Conservation (phyloP, 35 echinoderm and acorn worm species). For the Chiridota heheva region DNA sequence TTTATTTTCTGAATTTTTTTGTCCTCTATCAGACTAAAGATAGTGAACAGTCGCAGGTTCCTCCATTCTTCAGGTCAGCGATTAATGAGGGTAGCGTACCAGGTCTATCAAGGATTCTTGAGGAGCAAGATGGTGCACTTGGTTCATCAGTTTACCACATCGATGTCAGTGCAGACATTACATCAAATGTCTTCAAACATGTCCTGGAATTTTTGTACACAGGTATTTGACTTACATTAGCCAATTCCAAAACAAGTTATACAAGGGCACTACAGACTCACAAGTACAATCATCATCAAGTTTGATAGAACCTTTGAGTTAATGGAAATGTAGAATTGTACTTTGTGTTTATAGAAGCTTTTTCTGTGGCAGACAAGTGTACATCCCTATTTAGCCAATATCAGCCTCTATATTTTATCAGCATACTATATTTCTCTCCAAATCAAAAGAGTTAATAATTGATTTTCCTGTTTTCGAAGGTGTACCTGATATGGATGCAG, state of each 20-base stretch:
- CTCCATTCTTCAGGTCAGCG: constrained; percentile 45
- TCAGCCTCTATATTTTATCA: neutral
- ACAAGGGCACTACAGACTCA: neutral
- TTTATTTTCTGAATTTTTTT: too few species aligned
- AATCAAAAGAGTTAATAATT: neutral
- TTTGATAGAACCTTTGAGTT: too few species aligned
- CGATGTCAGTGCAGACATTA: constrained; percentile 64
- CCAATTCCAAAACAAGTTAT: neutral
- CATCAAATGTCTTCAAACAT: constrained; percentile 48
- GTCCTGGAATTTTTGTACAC: constrained; percentile 68
- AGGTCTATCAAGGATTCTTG: constrained; percentile 56
- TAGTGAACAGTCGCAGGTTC: constrained; percentile 5
- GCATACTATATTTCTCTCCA: neutral
- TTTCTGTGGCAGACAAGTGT: neutral
- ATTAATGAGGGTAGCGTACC: constrained; percentile 68
- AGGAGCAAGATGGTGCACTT: constrained; percentile 21
- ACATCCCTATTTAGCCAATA: neutral
- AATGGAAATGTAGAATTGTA: too few species aligned
- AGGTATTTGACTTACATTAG: constrained; percentile 30
- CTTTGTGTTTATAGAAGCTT: constrained; percentile 4
- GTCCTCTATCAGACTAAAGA: too few species aligned
- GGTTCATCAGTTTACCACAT: constrained; percentile 13
- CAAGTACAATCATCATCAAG: neutral
- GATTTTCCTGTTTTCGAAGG: constrained; percentile 53
- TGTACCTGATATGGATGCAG: constrained; percentile 24